Conservation (phyloP, 2,888 invertebrate species). For the Campopleginae sp. region DNA sequence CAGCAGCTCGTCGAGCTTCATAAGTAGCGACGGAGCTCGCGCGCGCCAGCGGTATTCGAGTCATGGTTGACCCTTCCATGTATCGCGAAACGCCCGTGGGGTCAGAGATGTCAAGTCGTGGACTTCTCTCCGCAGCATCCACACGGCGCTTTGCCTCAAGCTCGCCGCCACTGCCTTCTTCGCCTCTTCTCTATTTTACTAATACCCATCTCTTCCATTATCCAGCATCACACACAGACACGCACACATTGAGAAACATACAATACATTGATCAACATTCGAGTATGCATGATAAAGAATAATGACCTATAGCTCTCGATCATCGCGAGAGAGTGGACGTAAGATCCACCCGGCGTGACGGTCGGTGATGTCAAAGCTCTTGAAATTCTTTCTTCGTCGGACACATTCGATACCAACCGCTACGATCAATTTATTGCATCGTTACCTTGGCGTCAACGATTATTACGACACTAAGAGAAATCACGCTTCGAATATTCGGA, state of each 20-base stretch:
- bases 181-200: slow-evolving; percentile 44
- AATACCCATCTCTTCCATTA: slow-evolving; percentile 37
- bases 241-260: background rate
- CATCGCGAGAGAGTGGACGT: slow-evolving; percentile 40
- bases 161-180: slow-evolving; percentile 64
- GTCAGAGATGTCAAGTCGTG: slow-evolving; percentile 81
- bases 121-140: slow-evolving; percentile 70
- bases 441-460: slow-evolving; percentile 35
- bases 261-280: slow-evolving; percentile 7
- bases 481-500: slow-evolving; percentile 3
- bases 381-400: slow-evolving; percentile 32
- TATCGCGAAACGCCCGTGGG: slow-evolving; percentile 78
- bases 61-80: slow-evolving; percentile 77
- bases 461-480: slow-evolving; percentile 31
- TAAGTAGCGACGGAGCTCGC: slow-evolving; percentile 76
- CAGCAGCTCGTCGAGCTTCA: slow-evolving; percentile 71
- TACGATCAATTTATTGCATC: slow-evolving; percentile 45
- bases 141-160: slow-evolving; percentile 72
- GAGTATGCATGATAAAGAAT: slow-evolving; percentile 47
- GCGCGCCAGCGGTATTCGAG: slow-evolving; percentile 72
- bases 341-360: slow-evolving; percentile 64
- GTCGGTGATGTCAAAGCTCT: slow-evolving; percentile 60
- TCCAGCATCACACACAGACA: slow-evolving; percentile 12
- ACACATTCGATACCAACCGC: background rate
- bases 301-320: slow-evolving; percentile 48